phyloP scores from a whole-genome alignment of 2,888 invertebrate species.

The Amblyjoppa proteus region DNA sequence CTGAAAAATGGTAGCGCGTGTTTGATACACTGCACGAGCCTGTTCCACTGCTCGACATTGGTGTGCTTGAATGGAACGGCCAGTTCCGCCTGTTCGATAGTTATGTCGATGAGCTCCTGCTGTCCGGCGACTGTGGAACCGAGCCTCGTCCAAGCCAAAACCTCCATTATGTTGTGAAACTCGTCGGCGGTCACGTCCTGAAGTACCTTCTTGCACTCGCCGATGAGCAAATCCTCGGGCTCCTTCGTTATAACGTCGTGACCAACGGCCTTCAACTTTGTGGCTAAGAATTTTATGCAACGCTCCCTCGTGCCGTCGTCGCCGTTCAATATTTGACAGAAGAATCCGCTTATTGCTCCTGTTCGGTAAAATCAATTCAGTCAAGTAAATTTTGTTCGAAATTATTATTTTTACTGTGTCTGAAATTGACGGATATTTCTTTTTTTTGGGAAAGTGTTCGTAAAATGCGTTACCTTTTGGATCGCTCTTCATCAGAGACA shows the following conservation, averaged over 20 bases:
- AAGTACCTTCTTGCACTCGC: constrained; percentile 93
- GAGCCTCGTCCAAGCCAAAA: constrained; percentile 92
- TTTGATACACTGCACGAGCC: constrained; percentile 94
- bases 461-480: constrained; percentile 86
- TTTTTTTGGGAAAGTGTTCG: not conserved
- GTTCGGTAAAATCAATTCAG: constrained; percentile 58
- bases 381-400: not conserved
- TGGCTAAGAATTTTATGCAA: constrained; percentile 94
- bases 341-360: constrained; percentile 89
- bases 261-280: constrained; percentile 92
- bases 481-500: constrained; percentile 91
- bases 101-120: constrained; percentile 94
- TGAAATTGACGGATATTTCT: not conserved
- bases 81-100: constrained; percentile 94
- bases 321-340: constrained; percentile 89
- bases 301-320: constrained; percentile 93
- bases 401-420: not conserved
- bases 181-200: constrained; percentile 96
- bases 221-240: constrained; percentile 93
- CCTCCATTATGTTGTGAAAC: constrained; percentile 95
- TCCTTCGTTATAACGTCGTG: constrained; percentile 93
- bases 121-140: constrained; percentile 94
- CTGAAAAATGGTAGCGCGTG: constrained; percentile 95
- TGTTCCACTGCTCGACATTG: constrained; percentile 87
- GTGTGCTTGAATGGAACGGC: constrained; percentile 91